Evolutionary conservation across 2,113 vertebrate species (phyloP), one percentile per base, ranked within the genome.

Genomic region (Panthera tigris): DNA sequence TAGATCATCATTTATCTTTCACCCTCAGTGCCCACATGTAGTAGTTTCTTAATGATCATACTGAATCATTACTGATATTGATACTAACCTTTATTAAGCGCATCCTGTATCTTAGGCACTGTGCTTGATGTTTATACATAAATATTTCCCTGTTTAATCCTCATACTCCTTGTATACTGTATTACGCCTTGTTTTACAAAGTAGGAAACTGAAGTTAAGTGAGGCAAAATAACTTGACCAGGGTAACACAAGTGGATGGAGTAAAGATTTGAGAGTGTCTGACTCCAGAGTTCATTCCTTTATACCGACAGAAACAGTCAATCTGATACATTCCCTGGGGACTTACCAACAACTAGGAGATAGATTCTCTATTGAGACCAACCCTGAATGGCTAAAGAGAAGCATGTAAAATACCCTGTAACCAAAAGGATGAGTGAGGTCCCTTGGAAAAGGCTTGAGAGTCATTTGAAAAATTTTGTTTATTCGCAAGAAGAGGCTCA

Each of bases 401-500:
- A 93, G 19, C 39, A 73, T 88, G 16, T 81, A 21, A 95, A 95
- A 52, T 86, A 50, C 4, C 76, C 12, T 89, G 21, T 94, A 39
- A 63, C 18, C 6, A 88, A 66, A 95, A 85, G 14, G n/a, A 81
- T 86, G 39, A 95, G 16, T 91, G 36, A 65, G 13, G 11, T 92
- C 50, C 48, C 41, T 88, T 94, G 13, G 41, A 68, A 61, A 95
- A 93, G 86, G n/a, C n/a, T 83, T 66, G 39, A 78, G 4, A 96
- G 7, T 78, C 79, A 50, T 80, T 71, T 80, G 90, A 95, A 97
- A 94, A 69, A 36, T 97, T 33, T 90, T 21, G 76, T 88, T 94
- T 92, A 78, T 31, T 84, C 83, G 79, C 15, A 88, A 13, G 92
- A 85, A 66, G 74, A 95, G 68, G 16, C 61, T 78, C 23, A 81